Base-by-base conservation (phyloP, 1,140 invertebrate genomes). In the Drosophila ironensis region DNA sequence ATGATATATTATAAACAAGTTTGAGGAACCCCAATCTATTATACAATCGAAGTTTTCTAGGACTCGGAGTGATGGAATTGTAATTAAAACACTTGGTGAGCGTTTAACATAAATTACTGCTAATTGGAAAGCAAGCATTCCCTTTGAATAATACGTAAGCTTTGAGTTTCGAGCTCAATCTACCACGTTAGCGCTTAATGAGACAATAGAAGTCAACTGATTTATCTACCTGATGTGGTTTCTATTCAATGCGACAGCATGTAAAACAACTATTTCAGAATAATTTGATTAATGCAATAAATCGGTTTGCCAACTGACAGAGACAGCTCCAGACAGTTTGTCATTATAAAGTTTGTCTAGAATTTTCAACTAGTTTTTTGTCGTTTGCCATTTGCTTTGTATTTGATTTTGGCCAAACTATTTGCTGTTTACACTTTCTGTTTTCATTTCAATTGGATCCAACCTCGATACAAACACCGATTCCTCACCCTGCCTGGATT, bases 281-380 rank as follows among this genome's bases (percentile, higher is more conserved):
- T 42, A 57, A 44, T 35, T 35, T 59, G 16, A 60, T 60, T n/a
- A 25, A 19, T 17, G 20, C 25, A 14, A 44, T 60, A 60, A 57
- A 57, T 60, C 37, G 53, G 1, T 44, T 20, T 2, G 16, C 20
- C 33, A n/a, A n/a, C n/a, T n/a, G n/a, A n/a, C n/a, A n/a, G n/a
- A n/a, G 37, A 42, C 51, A 60, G 25, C n/a, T 9, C 6, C 1
- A 30, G 27, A 57, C 52, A 60, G 51, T 19, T 57, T 60, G 27
- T 22, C 56, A 33, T 42, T 24, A 12, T n/a, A n/a, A 30, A 60
- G 16, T 56, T 33, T 12, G 25, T n/a, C 37, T 19, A 56, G 37
- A 40, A 28, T 44, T 52, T 52, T 5, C 14, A 35, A 24, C n/a
- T 22, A 11, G 7, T 14, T 14, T 17, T 25, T 41, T 45, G 2